phyloP scores from a whole-genome alignment of 2,888 invertebrate genomes.

The Machimus rusticus region DNA sequence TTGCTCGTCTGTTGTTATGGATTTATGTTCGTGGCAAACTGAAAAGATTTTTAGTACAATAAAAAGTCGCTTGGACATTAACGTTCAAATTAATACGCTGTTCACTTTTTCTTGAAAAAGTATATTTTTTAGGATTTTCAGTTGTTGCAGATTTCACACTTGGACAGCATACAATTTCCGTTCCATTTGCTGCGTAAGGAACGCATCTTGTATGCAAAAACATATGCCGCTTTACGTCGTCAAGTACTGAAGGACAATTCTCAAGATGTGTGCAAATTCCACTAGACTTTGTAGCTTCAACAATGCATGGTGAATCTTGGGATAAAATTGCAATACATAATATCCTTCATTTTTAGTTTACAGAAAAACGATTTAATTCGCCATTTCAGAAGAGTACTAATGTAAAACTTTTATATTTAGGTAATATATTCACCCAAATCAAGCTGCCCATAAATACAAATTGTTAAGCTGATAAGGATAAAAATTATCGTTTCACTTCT shows the following conservation, averaged over 20 bases:
- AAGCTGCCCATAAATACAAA: neutral
- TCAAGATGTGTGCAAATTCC: neutral
- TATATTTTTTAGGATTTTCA: neutral
- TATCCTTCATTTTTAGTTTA: neutral
- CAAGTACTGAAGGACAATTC: neutral
- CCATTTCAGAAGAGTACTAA: no score
- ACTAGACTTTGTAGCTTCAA: neutral
- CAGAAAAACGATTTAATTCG: neutral
- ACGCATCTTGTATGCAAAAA: neutral
- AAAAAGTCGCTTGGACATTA: neutral
- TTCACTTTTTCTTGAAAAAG: neutral
- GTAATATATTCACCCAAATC: no score
- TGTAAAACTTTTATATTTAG: neutral
- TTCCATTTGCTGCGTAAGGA: neutral
- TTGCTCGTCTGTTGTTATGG: neutral
- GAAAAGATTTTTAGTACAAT: neutral
- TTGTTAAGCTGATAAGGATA: neutral
- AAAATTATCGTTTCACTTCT: neutral
- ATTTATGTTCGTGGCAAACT: neutral
- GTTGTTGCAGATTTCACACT: constrained; percentile 40
- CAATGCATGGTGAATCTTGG: neutral
- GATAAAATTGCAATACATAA: neutral
- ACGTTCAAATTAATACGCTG: neutral
- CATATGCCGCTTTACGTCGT: neutral
- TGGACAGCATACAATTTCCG: neutral